Evolutionary conservation across 2,888 invertebrate genomes (phyloP), one percentile per base, ranked within the genome.

Genomic region (Cyclophora punctaria): DNA sequence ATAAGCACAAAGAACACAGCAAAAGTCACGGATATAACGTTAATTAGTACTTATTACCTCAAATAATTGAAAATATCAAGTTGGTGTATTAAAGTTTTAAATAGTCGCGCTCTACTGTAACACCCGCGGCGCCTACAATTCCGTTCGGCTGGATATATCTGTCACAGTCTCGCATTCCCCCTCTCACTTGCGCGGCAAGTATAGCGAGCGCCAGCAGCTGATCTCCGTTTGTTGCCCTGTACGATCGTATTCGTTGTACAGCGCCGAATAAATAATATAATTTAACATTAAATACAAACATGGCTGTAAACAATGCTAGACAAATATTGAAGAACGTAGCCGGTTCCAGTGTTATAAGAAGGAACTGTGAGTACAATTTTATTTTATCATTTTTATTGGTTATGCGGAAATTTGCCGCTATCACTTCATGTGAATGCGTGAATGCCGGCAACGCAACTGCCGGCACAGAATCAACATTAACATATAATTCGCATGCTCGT

Each of bases 291-390:
- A 60, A 41, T 55, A 50, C 20, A 61, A 73, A 63, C 59, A 85
- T 87, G 85, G 72, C 78, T 53, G 71, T 71, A 53, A 80, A 73
- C 58, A 78, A 73, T 57, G 68, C 76, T 35, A 81, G 69, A 52
- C 77, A 75, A 53, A 65, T 87, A 59, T 63, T 86, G 3, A 81
- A 81, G 67, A 77, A 73, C 64, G 67, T 83, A 47, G 72, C 80
- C 51, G 80, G 83, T 54, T 63, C 76, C 47, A 67, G 69, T 41
- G 56, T 65, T 35, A 52, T 63, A 51, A 66, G 61, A 45, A 79
- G 83, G 69, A 79, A 77, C 62, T 84, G 84, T 84, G 69, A 84
- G 84, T 83, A 63, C n/a, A 5, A 44, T 44, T 44, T 44, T 44
- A 20, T 34, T 20, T 44, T 34, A 44, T 50, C 37, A 7, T 44